Base-by-base conservation (phyloP, 2,113 vertebrate genomes). In the Oreochromis spilurus region DNA sequence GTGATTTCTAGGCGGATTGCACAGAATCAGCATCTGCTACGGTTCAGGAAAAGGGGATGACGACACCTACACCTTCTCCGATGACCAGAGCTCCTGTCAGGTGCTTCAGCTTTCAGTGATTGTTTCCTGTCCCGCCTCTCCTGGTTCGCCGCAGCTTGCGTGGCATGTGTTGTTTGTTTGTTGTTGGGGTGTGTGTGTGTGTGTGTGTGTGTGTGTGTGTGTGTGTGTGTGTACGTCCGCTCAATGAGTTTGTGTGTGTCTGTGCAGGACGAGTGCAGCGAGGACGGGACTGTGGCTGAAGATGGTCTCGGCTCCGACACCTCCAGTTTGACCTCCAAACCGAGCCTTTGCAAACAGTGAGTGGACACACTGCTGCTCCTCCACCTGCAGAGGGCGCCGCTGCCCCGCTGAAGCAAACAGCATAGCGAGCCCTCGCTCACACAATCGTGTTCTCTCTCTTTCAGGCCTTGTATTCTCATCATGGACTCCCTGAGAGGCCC, bases 401-500 rank as follows among this genome's bases (percentile, higher is more conserved):
- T 16, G 54, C 62, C 17, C 34, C 1, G n/a, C 40, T 58, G 24
- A 38, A 4, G 54, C 24, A 40, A 17, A 40, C 36, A 1, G 54
- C 43, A 48, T 13, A 11, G 7, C 5, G 6, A 77, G 9, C 9
- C 4, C 26, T 12, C 0, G 1, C 9, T 72, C 72, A 85, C 11
- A 53, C 54, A 10, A 38, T 21, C 4, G 16, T 7, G 7, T n/a
- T 17, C 3, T 58, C 5, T 21, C 94, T 57, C 91, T 78, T 89
- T 12, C 94, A 99, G 99, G 95, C 98, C 99, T 43, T 99, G 99
- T 89, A 99, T 99, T 90, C 96, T 99, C 86, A 97, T 99, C 88
- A 99, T 99, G 99, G 99, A 99, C 93, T 99, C 99, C 0, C 95
- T 99, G 82, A 96, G 98, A 83, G 99, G 99, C 36, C 98, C 99